Evolutionary conservation across 2,113 vertebrate species (phyloP).

Genomic region (Rhegmatorhina hoffmannsi): DNA sequence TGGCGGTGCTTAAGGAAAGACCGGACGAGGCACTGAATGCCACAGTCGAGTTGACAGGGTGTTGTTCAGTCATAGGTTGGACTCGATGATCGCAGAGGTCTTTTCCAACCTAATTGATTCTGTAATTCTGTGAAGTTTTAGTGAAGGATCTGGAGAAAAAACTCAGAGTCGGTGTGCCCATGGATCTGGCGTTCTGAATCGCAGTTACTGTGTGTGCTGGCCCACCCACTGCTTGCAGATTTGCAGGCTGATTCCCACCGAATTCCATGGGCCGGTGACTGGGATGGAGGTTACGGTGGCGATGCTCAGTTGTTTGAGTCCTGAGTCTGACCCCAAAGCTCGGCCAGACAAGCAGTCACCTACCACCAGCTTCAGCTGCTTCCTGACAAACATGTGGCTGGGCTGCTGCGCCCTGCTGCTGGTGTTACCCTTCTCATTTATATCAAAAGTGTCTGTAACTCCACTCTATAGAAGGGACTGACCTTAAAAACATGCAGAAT

Average conservation of each 20-base stretch:
- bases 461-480: not conserved
- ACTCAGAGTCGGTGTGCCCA: fast-evolving
- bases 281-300: fast-evolving
- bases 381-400: fast-evolving
- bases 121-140: not conserved
- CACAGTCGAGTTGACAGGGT: not conserved
- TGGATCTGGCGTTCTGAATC: not conserved
- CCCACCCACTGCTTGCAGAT: fast-evolving
- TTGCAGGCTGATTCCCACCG: not conserved
- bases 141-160: not conserved
- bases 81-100: not conserved
- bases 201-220: fast-evolving
- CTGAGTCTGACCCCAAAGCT: fast-evolving
- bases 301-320: not conserved
- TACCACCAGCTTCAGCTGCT: not conserved
- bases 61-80: not conserved
- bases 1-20: not conserved
- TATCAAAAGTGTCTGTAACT: not conserved
- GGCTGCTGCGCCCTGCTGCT: not conserved
- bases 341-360: not conserved
- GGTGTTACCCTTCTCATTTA: not conserved
- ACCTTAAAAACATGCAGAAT: not conserved
- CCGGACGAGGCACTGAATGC: not conserved
- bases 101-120: not conserved
- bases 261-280: fast-evolving